Evolutionary conservation across 2,888 invertebrate genomes (phyloP).

Genomic region (Drosophila limbata): DNA sequence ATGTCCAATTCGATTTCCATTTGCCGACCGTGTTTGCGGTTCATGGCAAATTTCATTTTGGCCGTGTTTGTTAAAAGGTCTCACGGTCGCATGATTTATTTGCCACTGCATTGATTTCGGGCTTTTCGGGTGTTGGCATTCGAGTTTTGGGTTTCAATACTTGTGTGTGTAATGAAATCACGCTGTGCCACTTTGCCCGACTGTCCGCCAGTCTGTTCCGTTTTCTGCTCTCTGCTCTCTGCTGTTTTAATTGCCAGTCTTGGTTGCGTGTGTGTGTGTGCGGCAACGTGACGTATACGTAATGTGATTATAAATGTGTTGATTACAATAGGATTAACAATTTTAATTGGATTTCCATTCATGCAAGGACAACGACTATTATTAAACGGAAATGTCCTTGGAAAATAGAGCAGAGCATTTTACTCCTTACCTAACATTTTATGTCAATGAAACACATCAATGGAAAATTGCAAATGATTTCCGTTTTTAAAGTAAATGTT

Average conservation of each 20-base stretch:
- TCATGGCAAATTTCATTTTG: slow-evolving; percentile 66
- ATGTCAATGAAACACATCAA: background rate
- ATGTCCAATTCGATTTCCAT: slow-evolving; percentile 51
- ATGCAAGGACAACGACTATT: slow-evolving; percentile 7
- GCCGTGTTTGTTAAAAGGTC: slow-evolving; percentile 66
- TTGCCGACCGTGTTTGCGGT: slow-evolving; percentile 55
- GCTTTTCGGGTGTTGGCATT: slow-evolving; percentile 25
- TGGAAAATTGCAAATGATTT: background rate
- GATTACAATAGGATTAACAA: slow-evolving; percentile 59
- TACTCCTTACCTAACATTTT: background rate
- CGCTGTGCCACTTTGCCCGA: slow-evolving; percentile 32
- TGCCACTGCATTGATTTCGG: slow-evolving; percentile 72
- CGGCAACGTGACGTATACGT: slow-evolving; percentile 59
- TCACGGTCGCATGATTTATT: slow-evolving; percentile 71
- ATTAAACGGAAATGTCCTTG: slow-evolving; percentile 8
- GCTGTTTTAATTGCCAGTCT: slow-evolving; percentile 53
- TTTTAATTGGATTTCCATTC: slow-evolving; percentile 63
- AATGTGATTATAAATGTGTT: slow-evolving; percentile 69
- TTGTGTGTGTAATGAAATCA: slow-evolving; percentile 56
- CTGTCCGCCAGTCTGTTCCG: background rate
- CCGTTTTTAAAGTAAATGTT: background rate
- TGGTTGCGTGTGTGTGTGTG: slow-evolving; percentile 28
- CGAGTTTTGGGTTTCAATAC: slow-evolving; percentile 24
- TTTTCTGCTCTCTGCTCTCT: background rate
- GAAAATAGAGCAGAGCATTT: background rate